Percentiles rank a stretch among this genome's conserved stretches.
Conservation (phyloP, 2,797 vertebrate genomes). For the Erpetoichthys calabaricus region DNA sequence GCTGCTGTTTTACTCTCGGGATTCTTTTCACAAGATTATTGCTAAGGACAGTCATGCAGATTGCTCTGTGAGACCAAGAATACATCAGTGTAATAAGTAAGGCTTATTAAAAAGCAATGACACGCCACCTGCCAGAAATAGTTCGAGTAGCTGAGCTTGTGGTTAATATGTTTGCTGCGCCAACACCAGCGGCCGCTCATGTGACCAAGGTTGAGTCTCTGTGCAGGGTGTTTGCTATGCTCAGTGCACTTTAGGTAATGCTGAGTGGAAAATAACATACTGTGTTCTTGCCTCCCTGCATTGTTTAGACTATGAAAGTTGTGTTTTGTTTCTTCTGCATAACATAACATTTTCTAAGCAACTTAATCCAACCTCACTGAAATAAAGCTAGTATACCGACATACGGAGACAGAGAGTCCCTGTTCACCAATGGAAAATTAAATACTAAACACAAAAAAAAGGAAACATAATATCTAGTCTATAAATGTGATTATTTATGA, state of each 20-base stretch:
- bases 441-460: background rate
- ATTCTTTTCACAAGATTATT: no score
- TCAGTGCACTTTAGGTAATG: background rate
- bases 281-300: background rate
- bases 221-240: slow-evolving; percentile 3
- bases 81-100: background rate
- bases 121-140: slow-evolving; percentile 16
- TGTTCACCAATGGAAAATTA: background rate
- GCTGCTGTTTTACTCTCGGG: no score
- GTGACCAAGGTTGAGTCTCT: background rate
- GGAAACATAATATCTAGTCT: background rate
- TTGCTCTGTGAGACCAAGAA: background rate
- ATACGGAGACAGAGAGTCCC: background rate
- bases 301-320: no score
- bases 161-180: slow-evolving; percentile 51
- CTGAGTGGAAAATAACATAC: background rate
- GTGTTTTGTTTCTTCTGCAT: background rate
- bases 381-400: slow-evolving; percentile 10
- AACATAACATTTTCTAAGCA: slow-evolving; percentile 9
- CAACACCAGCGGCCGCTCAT: slow-evolving; percentile 30
- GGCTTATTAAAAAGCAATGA: slow-evolving; percentile 3
- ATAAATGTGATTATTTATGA: background rate
- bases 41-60: no score
- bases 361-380: slow-evolving; percentile 12
- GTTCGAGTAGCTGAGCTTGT: slow-evolving; percentile 26